Percentiles rank a stretch among this genome's conserved stretches.
These are phyloP conservation scores for Meda fulgida DNA, from an alignment of 2,797 vertebrate genomes.

Conservation along the genomic window DNA sequence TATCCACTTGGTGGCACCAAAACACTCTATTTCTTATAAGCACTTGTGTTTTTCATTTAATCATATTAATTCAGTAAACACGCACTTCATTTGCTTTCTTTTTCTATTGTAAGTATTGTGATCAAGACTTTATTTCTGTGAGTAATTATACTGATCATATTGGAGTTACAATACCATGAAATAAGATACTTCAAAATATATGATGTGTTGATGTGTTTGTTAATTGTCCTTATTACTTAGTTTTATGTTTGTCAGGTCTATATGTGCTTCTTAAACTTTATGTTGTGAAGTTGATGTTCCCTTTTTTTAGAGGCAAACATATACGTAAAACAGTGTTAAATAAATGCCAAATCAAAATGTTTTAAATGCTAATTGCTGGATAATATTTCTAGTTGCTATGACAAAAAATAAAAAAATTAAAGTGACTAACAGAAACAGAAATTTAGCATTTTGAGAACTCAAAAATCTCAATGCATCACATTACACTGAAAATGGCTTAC, in stretches of 20 bases:
- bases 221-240: no score
- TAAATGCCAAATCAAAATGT: neutral
- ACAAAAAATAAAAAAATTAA: neutral
- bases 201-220: neutral
- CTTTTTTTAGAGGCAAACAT: neutral
- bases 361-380: neutral
- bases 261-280: neutral
- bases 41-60: neutral
- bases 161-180: neutral
- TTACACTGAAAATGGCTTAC: no score
- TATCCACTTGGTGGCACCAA: constrained; percentile 51
- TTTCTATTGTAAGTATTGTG: neutral
- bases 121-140: neutral
- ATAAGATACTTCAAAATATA: neutral
- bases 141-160: neutral
- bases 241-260: neutral
- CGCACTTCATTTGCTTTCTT: neutral
- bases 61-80: constrained; percentile 7
- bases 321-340: neutral
- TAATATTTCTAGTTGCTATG: neutral
- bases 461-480: neutral
- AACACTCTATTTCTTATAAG: constrained; percentile 3
- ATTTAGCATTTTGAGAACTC: neutral
- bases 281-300: neutral
- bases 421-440: neutral